A percentile compares a stretch with the other conserved stretches of the same genome.
Evolutionary conservation across 2,797 vertebrate genomes (phyloP).

Genomic region (Phalanger gymnotis): DNA sequence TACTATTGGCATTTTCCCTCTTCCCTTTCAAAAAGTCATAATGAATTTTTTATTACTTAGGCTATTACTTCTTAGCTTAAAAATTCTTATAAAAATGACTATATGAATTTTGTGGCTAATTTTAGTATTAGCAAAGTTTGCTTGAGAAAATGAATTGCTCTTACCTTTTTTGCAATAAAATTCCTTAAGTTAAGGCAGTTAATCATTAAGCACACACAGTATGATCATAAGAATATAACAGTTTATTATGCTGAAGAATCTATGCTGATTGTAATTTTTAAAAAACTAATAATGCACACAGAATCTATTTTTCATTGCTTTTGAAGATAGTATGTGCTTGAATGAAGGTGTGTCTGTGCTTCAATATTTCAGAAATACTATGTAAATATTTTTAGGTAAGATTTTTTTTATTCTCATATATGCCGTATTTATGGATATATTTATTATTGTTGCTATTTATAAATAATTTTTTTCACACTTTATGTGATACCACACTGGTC

Average conservation of each 20-base stretch:
- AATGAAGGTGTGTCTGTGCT: background rate
- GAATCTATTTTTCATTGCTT: background rate
- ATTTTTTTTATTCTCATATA: background rate
- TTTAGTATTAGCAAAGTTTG: background rate
- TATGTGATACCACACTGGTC: background rate
- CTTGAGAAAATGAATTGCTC: background rate
- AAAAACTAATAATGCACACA: background rate
- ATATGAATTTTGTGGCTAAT: background rate
- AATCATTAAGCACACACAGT: background rate
- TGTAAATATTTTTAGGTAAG: background rate
- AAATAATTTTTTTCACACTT: background rate
- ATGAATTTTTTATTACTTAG: background rate
- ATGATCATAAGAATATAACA: background rate
- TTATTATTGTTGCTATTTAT: constrained; percentile 2
- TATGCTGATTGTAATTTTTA: background rate
- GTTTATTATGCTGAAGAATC: background rate
- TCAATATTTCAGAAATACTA: background rate
- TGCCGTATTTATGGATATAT: background rate
- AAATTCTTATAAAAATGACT: background rate
- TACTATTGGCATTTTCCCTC: background rate
- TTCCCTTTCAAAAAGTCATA: background rate
- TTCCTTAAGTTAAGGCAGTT: background rate
- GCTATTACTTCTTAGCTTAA: background rate
- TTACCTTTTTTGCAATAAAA: background rate
- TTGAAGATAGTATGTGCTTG: background rate